Evolutionary conservation across 2,888 invertebrate genomes (phyloP).

Genomic region (Pyrrhia umbra): DNA sequence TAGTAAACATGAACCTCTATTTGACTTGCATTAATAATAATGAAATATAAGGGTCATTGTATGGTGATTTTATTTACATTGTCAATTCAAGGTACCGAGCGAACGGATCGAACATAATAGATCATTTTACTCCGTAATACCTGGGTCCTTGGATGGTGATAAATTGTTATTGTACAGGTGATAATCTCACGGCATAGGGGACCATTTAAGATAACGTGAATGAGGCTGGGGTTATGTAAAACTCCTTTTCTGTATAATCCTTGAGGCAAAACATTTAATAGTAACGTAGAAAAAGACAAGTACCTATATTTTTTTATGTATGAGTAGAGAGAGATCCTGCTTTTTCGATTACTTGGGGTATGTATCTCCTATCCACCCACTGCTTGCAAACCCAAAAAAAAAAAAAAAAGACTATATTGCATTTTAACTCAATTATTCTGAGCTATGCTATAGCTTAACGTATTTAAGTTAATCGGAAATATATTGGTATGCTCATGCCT

Average conservation of each 20-base stretch:
- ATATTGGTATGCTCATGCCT: no score
- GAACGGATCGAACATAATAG: slow-evolving; percentile 22
- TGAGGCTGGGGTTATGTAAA: neutral
- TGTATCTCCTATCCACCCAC: no score
- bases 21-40: slow-evolving; percentile 24
- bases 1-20: slow-evolving; percentile 10
- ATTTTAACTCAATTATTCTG: no score
- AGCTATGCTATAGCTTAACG: no score
- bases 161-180: slow-evolving; percentile 38
- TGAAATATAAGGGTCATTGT: slow-evolving; percentile 38
- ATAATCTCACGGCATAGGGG: slow-evolving; percentile 26
- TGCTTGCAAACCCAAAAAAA: no score
- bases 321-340: no score
- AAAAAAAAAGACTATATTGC: no score
- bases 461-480: no score
- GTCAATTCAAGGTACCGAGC: slow-evolving; percentile 21
- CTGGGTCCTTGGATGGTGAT: slow-evolving; percentile 13
- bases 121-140: slow-evolving; percentile 39
- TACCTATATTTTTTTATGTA: no score
- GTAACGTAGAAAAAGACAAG: no score
- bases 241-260: neutral
- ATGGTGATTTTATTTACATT: slow-evolving; percentile 43
- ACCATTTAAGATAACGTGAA: slow-evolving; percentile 18
- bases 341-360: no score
- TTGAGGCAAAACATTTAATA: no score